Evolutionary conservation across 1,140 invertebrate genomes (phyloP), one percentile per base, ranked within the genome.

Genomic region (Globodera ellingtonae): DNA sequence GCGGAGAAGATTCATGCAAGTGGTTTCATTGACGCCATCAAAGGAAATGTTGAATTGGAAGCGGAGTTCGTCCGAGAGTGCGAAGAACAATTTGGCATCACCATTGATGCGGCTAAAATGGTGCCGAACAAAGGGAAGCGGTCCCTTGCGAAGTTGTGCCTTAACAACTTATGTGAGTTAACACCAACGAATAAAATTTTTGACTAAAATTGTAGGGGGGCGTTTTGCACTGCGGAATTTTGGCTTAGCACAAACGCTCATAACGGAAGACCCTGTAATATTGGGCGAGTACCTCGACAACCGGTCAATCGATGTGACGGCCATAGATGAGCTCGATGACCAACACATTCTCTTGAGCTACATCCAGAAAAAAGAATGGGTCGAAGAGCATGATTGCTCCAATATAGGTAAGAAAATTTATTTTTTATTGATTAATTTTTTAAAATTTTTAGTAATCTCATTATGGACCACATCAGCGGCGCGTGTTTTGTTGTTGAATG

Each of bases 311-410:
- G 70, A 72, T n/a, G 70, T 72, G 0, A n/a, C 70, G 8, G 18
- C 21, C 1, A n/a, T 72, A 35, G 70, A 72, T 10, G 70, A 72
- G 3, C 10, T 72, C 6, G 52, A 46, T 6, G 15, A 4, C 6
- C 13, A 35, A 6, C n/a, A 48, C 0, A 35, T 44, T 0, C 18
- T 72, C 0, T n/a, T 72, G 18, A 48, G 18, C 8, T n/a, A 72
- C 1, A 13, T 72, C 6, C 47, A 6, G 3, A 72, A 72, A 72
- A 72, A 44, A 9, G 70, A 72, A 9, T 72, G 21, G 21, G 24
- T 69, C 24, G 66, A 69, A 10, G 66, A 69, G 8, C 66, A 69
- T 69, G 66, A 69, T 21, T 69, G 66, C 44, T 69, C 66, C 24
- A 69, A 69, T 69, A 35, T 35, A 2, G 35, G 35, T 35, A 2